Evolutionary conservation across 1,140 invertebrate genomes (phyloP).

Genomic region (Andrena cerasifolii): DNA sequence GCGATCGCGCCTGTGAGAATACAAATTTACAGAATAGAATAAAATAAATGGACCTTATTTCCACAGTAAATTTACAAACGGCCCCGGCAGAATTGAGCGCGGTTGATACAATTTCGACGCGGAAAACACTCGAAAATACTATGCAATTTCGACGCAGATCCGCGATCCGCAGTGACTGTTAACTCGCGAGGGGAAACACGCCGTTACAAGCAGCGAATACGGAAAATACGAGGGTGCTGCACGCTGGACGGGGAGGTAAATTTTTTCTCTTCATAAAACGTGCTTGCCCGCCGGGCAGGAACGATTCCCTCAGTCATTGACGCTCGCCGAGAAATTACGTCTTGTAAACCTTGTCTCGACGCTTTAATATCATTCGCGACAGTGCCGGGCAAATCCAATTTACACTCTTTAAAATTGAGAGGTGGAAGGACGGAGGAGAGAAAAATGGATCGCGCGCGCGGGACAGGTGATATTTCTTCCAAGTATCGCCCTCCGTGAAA

Average conservation of each 20-base stretch:
- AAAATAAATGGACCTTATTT: not conserved
- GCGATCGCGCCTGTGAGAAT: too few species aligned
- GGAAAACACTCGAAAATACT: not conserved
- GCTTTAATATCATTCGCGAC: constrained; percentile 15
- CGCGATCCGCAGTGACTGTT: not conserved
- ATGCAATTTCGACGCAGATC: not conserved
- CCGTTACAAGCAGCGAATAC: not conserved
- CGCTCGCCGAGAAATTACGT: not conserved
- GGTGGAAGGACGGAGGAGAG: not conserved
- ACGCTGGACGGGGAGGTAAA: not conserved
- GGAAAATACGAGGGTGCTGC: not conserved
- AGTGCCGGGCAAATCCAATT: not conserved
- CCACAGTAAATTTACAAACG: not conserved
- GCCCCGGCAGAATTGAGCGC: too few species aligned
- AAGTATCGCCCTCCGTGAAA: not conserved
- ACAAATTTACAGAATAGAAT: not conserved
- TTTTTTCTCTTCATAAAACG: not conserved
- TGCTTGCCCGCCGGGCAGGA: too few species aligned
- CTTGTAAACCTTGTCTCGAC: not conserved
- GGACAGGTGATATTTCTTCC: not conserved
- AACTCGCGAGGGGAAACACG: not conserved
- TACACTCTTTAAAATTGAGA: constrained; percentile 11
- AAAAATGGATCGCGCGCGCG: not conserved
- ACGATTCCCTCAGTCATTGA: constrained; percentile 3
- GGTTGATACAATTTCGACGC: not conserved